phyloP scores from a whole-genome alignment of 2,797 vertebrate species.

The Cetoscarus ocellatus region DNA sequence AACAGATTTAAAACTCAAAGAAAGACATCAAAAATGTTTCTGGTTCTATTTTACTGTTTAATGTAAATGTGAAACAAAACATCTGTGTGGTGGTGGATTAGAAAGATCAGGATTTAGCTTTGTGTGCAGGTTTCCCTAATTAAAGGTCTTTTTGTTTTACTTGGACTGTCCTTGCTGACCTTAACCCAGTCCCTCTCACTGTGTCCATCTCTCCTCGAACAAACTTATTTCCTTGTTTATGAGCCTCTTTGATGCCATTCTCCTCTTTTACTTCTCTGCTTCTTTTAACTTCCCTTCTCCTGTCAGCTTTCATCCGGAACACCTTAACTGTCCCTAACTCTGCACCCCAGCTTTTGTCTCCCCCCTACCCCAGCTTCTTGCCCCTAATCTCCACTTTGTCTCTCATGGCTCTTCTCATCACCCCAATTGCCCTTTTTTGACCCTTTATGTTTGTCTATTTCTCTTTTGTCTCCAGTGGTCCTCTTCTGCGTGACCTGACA shows the following conservation, averaged over 20 bases:
- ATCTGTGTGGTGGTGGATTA: too few relatives aligned
- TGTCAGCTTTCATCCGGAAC: constrained; percentile 69
- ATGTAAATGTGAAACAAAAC: too few relatives aligned
- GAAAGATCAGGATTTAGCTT: background rate
- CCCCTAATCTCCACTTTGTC: constrained; percentile 54
- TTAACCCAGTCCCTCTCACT: constrained; percentile 30
- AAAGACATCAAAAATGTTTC: background rate
- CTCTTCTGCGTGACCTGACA: constrained; percentile 64
- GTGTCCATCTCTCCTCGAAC: constrained; percentile 36
- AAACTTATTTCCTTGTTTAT: constrained; percentile 46
- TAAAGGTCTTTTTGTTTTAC: constrained; percentile 31
- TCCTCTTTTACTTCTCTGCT: constrained; percentile 45
- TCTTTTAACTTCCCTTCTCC: constrained; percentile 67
- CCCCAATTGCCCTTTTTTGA: constrained; percentile 70
- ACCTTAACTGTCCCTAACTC: constrained; percentile 40
- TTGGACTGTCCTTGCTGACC: constrained; percentile 38
- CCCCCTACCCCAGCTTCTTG: constrained; percentile 49
- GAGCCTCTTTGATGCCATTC: constrained; percentile 60
- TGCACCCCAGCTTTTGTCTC: constrained; percentile 49
- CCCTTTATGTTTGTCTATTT: constrained; percentile 39
- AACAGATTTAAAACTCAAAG: background rate
- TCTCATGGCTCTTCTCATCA: constrained; percentile 60
- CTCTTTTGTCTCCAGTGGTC: constrained; percentile 47
- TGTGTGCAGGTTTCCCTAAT: constrained; percentile 26
- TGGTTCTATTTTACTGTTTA: too few relatives aligned